Evolutionary conservation across 2,797 vertebrate species (phyloP), one percentile per base, ranked within the genome.

Genomic region (Hephaestus fuliginosus): DNA sequence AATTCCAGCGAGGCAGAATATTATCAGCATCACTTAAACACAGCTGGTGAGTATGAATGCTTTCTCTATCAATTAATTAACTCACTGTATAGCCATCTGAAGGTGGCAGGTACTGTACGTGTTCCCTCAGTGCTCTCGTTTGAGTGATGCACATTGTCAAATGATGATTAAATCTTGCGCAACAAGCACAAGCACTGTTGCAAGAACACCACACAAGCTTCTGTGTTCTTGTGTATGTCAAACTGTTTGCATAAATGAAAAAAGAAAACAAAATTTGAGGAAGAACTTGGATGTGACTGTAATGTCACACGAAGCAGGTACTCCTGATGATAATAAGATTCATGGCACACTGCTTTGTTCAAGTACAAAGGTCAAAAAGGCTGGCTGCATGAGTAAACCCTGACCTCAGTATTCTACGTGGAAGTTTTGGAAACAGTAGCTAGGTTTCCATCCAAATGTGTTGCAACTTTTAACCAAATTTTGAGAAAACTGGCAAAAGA

Each of bases 81-180:
- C 6, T 82, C 39, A 18, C n/a, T 64, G 25, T 43, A 65, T 17
- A 70, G 55, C 28, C 49, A 73, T 83, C 17, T 77, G 64, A 78
- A 74, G 60, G 77, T 81, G 73, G 62, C 70, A 84, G 64, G 57
- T 71, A 61, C 57, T 71, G 71, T 51, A 15, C 74, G 72, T 64
- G 18, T 65, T 82, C 70, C 68, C 86, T 70, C 64, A 81, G 68
- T 57, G 78, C 75, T 58, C 65, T 68, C 61, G 57, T 78, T 61
- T 72, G 51, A 57, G 58, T 56, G 64, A 77, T 62, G 60, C 57
- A 69, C 36, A 6, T 69, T 70, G 46, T 81, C 51, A 78, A 72
- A 66, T 25, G 15, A 22, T 69, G n/a, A 60, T 64, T 53, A 18
- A 43, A 49, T 65, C 60, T 57, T 43, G 64, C 18, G 25, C 49